These are phyloP conservation scores for Leucophora obtusa DNA, from an alignment of 2,888 invertebrate species.

Conservation along the genomic window DNA sequence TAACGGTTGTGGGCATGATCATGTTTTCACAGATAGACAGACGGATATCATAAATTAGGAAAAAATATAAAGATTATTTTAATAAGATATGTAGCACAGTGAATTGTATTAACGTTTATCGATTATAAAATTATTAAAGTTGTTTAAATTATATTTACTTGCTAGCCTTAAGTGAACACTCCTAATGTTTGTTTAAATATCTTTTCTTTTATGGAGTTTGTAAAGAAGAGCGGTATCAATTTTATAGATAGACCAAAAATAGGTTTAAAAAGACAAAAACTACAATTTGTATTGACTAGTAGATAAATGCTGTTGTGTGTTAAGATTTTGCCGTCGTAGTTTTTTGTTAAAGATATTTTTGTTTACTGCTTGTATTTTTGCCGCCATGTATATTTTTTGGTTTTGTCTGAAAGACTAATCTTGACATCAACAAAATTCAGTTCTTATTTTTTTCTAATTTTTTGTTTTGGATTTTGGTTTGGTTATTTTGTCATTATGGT, in stretches of 20 bases:
- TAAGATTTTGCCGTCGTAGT: constrained; percentile 19
- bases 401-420: constrained; percentile 47
- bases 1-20: too few relatives aligned
- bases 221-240: constrained; percentile 37
- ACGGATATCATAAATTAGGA: too few relatives aligned
- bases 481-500: constrained; percentile 33
- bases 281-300: constrained; percentile 46
- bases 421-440: constrained; percentile 45
- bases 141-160: too few relatives aligned
- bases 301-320: neutral
- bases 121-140: too few relatives aligned
- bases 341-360: constrained; percentile 31
- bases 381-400: constrained; percentile 44
- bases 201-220: constrained; percentile 8
- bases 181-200: neutral
- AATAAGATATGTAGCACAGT: too few relatives aligned
- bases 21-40: too few relatives aligned
- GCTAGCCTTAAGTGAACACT: neutral
- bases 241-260: constrained; percentile 35
- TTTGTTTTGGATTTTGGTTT: constrained; percentile 4
- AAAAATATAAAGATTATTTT: too few relatives aligned
- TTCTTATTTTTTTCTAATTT: neutral
- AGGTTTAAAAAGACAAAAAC: constrained; percentile 27
- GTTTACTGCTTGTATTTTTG: constrained; percentile 30
- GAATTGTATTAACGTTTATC: too few relatives aligned